These are phyloP conservation scores for Orthosia incerta DNA, from an alignment of 2,888 invertebrate genomes.

Conservation along the genomic window DNA sequence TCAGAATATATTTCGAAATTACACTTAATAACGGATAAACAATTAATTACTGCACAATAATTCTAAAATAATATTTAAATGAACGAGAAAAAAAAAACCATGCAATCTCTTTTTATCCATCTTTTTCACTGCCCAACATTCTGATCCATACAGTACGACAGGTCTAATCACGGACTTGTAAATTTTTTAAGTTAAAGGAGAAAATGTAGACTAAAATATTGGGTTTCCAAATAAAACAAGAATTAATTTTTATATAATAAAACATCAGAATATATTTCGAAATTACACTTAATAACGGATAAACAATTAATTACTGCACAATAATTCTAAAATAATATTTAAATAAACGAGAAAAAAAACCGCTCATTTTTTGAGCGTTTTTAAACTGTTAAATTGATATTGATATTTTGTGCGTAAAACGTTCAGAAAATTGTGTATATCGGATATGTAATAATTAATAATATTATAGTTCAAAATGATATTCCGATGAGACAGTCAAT, in stretches of 20 bases:
- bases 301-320: conserved; percentile 66
- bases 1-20: conserved; percentile 90
- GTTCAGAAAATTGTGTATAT: conserved; percentile 80
- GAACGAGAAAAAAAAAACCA: conserved; percentile 45
- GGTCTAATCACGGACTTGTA: too few species aligned
- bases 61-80: conserved; percentile 43
- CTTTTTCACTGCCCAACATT: too few species aligned
- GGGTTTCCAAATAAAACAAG: conserved; percentile 73
- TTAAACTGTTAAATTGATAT: conserved; percentile 70
- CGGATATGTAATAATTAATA: conserved; percentile 80
- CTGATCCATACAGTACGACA: too few species aligned
- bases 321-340: conserved; percentile 47
- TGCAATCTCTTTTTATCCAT: too few species aligned
- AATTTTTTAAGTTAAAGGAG: too few species aligned
- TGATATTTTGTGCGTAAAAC: conserved; percentile 82
- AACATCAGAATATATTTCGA: conserved; percentile 90
- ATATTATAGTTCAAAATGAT: conserved; percentile 77
- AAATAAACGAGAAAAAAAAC: conserved; percentile 44
- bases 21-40: conserved; percentile 82
- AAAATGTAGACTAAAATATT: not conserved
- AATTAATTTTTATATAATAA: conserved; percentile 78
- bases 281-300: conserved; percentile 85
- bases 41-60: conserved; percentile 58
- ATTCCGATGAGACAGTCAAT: conserved; percentile 78
- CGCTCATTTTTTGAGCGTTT: conserved; percentile 59